Evolutionary conservation across 2,113 vertebrate species (phyloP).

Genomic region (Lanius collurio): DNA sequence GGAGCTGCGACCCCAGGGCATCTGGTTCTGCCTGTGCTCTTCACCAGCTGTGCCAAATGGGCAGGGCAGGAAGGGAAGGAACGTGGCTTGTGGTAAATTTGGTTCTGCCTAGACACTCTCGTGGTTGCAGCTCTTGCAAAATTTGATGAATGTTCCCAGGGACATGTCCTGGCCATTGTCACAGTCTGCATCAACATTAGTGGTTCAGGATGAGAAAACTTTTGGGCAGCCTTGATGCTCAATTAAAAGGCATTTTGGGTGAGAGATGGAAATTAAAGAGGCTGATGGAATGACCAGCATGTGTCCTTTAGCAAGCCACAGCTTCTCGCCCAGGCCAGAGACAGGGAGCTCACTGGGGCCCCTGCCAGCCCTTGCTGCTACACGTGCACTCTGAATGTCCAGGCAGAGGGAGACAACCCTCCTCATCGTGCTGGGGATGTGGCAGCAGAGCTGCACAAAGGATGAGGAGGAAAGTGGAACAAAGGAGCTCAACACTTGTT

Average conservation of each 20-base stretch:
- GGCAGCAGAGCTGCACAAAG: neutral
- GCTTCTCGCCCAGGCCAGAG: neutral
- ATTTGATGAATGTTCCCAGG: neutral
- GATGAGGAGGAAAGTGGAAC: neutral
- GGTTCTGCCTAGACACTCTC: neutral
- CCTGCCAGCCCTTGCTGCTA: neutral
- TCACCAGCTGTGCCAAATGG: fast-evolving
- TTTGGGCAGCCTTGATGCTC: neutral
- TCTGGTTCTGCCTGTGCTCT: neutral
- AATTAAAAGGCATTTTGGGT: neutral
- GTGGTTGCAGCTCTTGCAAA: neutral
- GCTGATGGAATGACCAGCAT: neutral
- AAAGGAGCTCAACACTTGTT: neutral
- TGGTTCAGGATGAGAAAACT: neutral
- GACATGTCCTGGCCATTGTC: neutral
- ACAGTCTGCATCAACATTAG: neutral
- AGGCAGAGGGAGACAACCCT: neutral
- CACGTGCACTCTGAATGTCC: fast-evolving
- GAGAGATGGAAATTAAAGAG: neutral
- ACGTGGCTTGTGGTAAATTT: neutral
- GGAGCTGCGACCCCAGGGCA: fast-evolving
- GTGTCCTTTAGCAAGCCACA: neutral
- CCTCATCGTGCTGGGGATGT: fast-evolving
- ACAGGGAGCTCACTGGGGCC: neutral
- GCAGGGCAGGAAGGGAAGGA: neutral